These are phyloP conservation scores for Drosophila obscura DNA, from an alignment of 1,140 invertebrate genomes.

Conservation along the genomic window DNA sequence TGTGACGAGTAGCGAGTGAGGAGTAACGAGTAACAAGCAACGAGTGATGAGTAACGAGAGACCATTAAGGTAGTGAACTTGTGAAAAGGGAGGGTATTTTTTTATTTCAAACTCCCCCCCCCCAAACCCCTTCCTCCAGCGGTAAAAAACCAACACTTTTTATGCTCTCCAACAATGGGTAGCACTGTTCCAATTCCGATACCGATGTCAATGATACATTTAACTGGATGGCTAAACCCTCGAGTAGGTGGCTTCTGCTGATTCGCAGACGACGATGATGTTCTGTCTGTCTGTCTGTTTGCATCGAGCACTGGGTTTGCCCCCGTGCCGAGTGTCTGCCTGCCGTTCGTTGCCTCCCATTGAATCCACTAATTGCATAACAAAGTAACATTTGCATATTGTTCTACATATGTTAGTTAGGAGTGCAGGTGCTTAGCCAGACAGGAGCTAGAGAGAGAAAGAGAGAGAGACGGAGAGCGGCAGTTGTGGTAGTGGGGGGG, in stretches of 20 bases:
- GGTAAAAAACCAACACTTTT: background rate
- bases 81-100: constrained; percentile 6
- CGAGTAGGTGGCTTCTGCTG: constrained; percentile 33
- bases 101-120: background rate
- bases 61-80: too few species aligned
- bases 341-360: constrained; percentile 63
- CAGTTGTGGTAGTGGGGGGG: constrained; percentile 12
- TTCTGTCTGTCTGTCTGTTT: constrained; percentile 44
- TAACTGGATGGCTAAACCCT: constrained; percentile 59
- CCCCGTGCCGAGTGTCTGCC: constrained; percentile 35
- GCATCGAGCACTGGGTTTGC: constrained; percentile 30
- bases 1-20: too few species aligned
- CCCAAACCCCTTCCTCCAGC: too few species aligned
- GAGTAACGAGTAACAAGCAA: too few species aligned
- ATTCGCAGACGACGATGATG: constrained; percentile 29
- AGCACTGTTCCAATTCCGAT: constrained; percentile 48
- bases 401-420: constrained; percentile 72
- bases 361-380: constrained; percentile 84
- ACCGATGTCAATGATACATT: constrained; percentile 67
- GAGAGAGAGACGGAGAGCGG: background rate
- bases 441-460: background rate
- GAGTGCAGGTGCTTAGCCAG: constrained; percentile 5
- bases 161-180: background rate
- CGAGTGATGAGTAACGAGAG: too few species aligned
- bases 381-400: constrained; percentile 83